Percentiles rank a stretch among this genome's conserved stretches.
Evolutionary conservation across 2,113 vertebrate genomes (phyloP).

Genomic region (Leucopternis melanops): DNA sequence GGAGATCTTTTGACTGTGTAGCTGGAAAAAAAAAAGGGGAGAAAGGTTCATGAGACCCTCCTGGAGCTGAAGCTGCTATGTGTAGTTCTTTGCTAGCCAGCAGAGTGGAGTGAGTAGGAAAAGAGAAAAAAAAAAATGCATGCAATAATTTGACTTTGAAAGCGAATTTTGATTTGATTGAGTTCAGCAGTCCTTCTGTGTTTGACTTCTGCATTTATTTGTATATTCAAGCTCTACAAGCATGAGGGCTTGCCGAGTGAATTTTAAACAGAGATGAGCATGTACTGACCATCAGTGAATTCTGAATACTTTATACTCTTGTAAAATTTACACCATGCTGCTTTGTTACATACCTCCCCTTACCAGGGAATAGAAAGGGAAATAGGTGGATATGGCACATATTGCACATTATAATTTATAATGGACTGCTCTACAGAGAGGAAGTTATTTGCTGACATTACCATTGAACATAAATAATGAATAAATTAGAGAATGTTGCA

Average conservation of each 20-base stretch:
- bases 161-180: conserved; percentile 15
- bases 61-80: not conserved
- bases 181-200: not conserved
- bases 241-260: not conserved
- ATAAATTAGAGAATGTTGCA: conserved; percentile 11
- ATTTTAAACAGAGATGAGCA: not conserved
- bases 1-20: not conserved
- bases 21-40: not conserved
- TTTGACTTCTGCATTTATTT: conserved; percentile 30
- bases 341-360: not conserved
- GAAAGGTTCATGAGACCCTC: not conserved
- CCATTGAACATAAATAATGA: conserved; percentile 1
- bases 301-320: not conserved
- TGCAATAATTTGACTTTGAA: conserved; percentile 14
- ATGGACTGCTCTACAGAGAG: not conserved
- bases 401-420: not conserved
- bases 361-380: not conserved
- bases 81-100: not conserved
- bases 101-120: not conserved
- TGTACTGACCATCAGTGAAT: not conserved
- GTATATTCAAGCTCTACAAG: not conserved
- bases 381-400: not conserved
- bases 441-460: not conserved
- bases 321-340: not conserved
- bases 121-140: not conserved